Percentiles rank a stretch among this genome's conserved stretches.
Evolutionary conservation across 2,888 invertebrate genomes (phyloP).

Genomic region (Aphodius granarius): DNA sequence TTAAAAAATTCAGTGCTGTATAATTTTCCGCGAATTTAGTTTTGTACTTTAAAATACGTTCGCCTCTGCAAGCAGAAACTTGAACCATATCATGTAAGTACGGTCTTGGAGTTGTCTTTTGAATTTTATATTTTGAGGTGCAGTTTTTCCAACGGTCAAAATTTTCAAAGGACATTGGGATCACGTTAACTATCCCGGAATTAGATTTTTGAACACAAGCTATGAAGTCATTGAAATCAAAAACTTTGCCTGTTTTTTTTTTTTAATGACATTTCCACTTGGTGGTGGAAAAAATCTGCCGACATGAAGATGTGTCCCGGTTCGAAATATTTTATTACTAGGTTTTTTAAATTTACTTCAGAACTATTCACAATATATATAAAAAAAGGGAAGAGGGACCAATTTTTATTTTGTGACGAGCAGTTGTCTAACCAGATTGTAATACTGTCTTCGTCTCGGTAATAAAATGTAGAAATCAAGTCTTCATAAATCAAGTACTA

Average conservation of each 20-base stretch:
- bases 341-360: constrained; percentile 15
- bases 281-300: constrained; percentile 43
- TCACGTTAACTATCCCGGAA: not conserved
- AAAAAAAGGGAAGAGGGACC: constrained; percentile 28
- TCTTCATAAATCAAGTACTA: no score
- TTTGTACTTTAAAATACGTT: not conserved
- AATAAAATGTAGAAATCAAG: no score
- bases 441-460: constrained; percentile 24
- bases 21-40: not conserved
- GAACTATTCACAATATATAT: constrained; percentile 26
- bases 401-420: constrained; percentile 31
- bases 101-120: not conserved
- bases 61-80: not conserved
- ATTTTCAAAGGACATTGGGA: not conserved
- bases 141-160: not conserved
- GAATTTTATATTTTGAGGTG: not conserved
- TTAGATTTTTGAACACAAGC: not conserved
- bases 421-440: constrained; percentile 33
- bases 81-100: not conserved
- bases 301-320: constrained; percentile 42
- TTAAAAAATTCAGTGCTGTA: not conserved
- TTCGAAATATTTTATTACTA: constrained; percentile 36
- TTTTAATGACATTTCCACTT: constrained; percentile 33
- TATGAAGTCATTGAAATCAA: constrained; percentile 2
- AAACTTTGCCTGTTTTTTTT: constrained; percentile 3